Evolutionary conservation across 2,797 vertebrate species (phyloP), one percentile per base, ranked within the genome.

Genomic region (Acanthornis magna): DNA sequence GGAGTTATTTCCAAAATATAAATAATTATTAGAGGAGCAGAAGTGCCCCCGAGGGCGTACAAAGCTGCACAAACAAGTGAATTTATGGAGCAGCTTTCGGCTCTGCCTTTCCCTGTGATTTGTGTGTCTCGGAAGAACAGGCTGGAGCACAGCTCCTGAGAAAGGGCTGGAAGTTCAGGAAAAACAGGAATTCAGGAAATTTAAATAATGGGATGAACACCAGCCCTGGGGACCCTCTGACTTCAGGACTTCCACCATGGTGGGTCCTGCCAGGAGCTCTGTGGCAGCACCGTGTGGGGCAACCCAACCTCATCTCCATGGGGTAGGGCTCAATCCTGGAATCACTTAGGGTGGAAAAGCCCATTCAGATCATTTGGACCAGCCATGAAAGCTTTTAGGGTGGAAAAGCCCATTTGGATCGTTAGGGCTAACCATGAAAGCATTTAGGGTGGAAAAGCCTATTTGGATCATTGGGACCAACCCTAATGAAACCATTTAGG

Each of bases 11-110:
- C 91, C 4, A 13, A 95, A 86, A 91, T 89, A 92, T 93, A 96
- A 97, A 97, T 94, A 96, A 97, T 91, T 95, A 91, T 93, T 65
- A 89, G 29, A 40, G 71, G 34, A 93, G 77, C 82, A 72, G 71
- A 90, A 93, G 88, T 1, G 66, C 92, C 93, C 95, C 88, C 0
- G 2, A 78, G 91, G 95, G 92, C 7, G 2, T 45, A 25, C 79
- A 90, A 72, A 96, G 88, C 94, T 84, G 85, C 93, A 75, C 82
- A 89, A 92, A 93, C 95, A 63, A 50, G 29, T 9, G 86, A 32
- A 95, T 97, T 96, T 92, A 96, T 47, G 93, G 63, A 89, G 45
- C 27, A 29, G 60, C 72, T 77, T 81, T 91, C n/a, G 17, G 91
- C 42, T 91, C 73, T 87, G 14, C 93, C 43, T 38, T 19, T 57